Base-by-base conservation (phyloP, 2,113 vertebrate species). In the Xenopus laevis region DNA sequence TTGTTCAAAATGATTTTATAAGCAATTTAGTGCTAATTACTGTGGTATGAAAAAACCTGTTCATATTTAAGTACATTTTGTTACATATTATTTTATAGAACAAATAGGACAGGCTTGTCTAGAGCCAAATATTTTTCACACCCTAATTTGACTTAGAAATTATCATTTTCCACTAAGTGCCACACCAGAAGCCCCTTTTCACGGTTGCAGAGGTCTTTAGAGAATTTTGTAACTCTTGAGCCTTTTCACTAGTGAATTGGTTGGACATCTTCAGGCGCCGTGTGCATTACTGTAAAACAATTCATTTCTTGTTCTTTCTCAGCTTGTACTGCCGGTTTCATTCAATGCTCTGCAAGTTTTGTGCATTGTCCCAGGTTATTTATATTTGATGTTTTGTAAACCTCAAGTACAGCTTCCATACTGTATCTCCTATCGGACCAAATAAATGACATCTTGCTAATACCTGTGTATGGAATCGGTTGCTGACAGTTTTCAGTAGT, bases 361-460 rank as follows among this genome's bases (percentile, higher is more conserved):
- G 87, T 93, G 90, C 90, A 86, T 90, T 91, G 89, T 92, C 90
- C 88, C 87, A 87, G 86, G 88, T 93, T 93, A 93, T 93, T 92
- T 93, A 93, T 93, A 92, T 87, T 90, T 88, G 87, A 87, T 89
- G 87, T 92, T 92, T 91, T 92, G 90, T 92, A 93, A 90, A 80
- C 87, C 87, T 83, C 87, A 88, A 81, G 87, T 85, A 85, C 83
- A 78, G 79, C 79, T 82, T 84, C 88, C 89, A 88, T 87, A 78
- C 88, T 91, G 87, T 90, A 89, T 86, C 84, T 89, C 82, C 27
- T 82, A 83, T 89, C 78, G 91, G 92, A 93, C 91, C 91, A 93
- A 93, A 92, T 92, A 91, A 91, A 91, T 83, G 82, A 82, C 82
- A 84, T 87, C 84, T 89, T 90, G 85, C 84, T 87, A 84, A 64